Conservation (phyloP, 2,888 invertebrate species). For the Labia minor region DNA sequence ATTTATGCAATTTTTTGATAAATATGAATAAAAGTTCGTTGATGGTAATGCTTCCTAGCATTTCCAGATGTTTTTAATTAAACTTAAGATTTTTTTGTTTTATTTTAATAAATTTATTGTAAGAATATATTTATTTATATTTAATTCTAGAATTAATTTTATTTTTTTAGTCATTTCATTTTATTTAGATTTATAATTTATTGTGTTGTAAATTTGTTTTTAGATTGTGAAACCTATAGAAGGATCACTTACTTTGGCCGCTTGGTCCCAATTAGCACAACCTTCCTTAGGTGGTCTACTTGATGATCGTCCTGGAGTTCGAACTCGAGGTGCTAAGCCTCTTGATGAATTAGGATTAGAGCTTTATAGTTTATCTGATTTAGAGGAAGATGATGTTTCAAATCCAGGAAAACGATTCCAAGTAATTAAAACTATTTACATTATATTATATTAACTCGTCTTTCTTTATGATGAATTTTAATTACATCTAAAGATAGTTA, state of each 20-base stretch:
- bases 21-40: no score
- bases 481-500: no score
- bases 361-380: conserved; percentile 51
- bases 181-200: not conserved
- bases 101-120: no score
- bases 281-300: conserved; percentile 83
- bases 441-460: not conserved
- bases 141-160: no score
- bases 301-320: conserved; percentile 84
- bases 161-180: not conserved
- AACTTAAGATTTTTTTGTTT: no score
- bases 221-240: conserved; percentile 81
- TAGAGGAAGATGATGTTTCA: conserved; percentile 58
- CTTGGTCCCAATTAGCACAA: conserved; percentile 90
- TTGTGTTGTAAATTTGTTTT: no score
- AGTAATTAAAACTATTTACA: not conserved
- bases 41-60: no score
- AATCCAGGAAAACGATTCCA: conserved; percentile 65
- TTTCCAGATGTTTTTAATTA: no score
- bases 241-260: conserved; percentile 84
- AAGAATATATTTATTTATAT: no score
- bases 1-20: no score
- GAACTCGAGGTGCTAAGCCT: conserved; percentile 65
- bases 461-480: not conserved
- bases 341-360: conserved; percentile 65